Percentiles rank a stretch among this genome's conserved stretches.
Conservation (phyloP, 2,113 vertebrate genomes). For the Gymnobelideus leadbeateri region DNA sequence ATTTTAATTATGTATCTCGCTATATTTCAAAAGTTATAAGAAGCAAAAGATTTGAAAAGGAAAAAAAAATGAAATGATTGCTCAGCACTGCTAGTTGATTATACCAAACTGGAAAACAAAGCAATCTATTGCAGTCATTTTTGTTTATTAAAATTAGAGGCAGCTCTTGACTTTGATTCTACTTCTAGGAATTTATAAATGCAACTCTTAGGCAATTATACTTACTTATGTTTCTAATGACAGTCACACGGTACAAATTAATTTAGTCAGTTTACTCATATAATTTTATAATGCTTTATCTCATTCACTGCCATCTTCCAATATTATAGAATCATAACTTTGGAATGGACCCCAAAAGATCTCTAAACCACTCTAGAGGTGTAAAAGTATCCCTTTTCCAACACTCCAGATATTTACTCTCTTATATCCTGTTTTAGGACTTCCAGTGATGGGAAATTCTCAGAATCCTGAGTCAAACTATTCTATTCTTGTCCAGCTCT, state of each 20-base stretch:
- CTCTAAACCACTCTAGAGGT: background rate
- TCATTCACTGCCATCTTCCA: background rate
- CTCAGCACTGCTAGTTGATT: background rate
- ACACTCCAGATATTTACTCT: background rate
- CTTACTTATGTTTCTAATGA: background rate
- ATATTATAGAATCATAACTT: background rate
- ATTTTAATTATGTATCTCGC: conserved; percentile 37
- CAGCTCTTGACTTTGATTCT: background rate
- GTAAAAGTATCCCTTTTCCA: background rate
- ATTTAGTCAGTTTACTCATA: background rate
- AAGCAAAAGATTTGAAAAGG: background rate
- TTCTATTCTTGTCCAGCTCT: background rate
- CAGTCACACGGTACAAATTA: background rate
- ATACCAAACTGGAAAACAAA: background rate
- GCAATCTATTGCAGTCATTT: background rate
- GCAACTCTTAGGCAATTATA: background rate
- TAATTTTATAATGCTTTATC: background rate
- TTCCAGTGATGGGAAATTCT: background rate
- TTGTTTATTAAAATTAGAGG: background rate
- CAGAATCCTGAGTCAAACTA: background rate
- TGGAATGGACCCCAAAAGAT: background rate
- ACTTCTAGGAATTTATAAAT: background rate
- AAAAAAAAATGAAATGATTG: background rate
- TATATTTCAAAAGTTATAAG: conserved; percentile 32
- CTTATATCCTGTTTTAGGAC: background rate